A percentile compares a stretch with the other conserved stretches of the same genome.
phyloP scores from a whole-genome alignment of 92 coral and sea anemone species.

The Palythoa grandis region DNA sequence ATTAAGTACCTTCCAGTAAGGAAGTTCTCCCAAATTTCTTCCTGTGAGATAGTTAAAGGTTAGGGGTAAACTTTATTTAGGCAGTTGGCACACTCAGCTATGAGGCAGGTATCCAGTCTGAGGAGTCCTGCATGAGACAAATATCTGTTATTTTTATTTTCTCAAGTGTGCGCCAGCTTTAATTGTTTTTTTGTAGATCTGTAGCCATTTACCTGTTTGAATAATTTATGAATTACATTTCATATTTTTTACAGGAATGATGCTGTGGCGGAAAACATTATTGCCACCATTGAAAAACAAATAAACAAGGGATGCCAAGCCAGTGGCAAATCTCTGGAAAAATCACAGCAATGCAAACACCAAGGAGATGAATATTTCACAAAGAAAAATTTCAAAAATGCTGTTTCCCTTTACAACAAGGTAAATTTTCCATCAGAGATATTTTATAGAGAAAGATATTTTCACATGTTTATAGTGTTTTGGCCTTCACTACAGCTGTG shows the following conservation, averaged over 20 bases:
- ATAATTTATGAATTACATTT: no score
- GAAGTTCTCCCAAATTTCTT: no score
- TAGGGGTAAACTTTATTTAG: no score
- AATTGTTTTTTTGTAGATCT: no score
- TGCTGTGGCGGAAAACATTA: constrained; percentile 61
- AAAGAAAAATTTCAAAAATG: constrained; percentile 70
- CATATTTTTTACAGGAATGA: constrained; percentile 45
- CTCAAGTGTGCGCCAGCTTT: no score
- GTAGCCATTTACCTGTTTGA: not conserved
- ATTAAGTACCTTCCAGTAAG: no score
- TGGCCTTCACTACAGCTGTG: not conserved
- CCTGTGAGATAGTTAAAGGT: no score
- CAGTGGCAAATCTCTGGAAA: constrained; percentile 67
- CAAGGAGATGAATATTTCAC: constrained; percentile 67
- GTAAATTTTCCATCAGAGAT: constrained; percentile 31
- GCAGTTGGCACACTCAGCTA: no score
- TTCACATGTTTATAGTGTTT: no score
- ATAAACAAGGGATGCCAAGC: constrained; percentile 45
- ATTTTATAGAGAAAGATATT: not conserved
- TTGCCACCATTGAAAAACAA: constrained; percentile 57
- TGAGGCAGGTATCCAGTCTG: no score
- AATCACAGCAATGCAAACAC: constrained; percentile 55
- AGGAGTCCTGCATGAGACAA: no score
- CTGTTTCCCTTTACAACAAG: constrained; percentile 74
- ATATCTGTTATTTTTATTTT: no score